These are phyloP conservation scores for Todiramphus saurophagus DNA, from an alignment of 2,113 vertebrate genomes.

Conservation along the genomic window DNA sequence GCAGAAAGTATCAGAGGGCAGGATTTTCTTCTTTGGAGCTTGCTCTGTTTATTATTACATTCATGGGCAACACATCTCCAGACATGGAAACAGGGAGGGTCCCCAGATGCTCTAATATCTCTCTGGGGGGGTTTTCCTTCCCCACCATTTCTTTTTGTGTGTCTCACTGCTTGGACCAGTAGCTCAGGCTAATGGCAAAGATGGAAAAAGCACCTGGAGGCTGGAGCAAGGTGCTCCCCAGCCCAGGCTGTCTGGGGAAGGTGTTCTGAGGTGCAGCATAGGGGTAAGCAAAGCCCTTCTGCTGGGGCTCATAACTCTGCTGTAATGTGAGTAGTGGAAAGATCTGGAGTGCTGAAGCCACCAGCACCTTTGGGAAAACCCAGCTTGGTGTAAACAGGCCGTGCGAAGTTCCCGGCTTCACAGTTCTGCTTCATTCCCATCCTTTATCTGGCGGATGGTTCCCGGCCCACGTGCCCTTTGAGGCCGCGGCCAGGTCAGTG, in stretches of 20 bases:
- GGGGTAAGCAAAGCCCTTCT: neutral
- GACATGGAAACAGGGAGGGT: neutral
- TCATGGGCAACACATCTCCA: rapidly evolving
- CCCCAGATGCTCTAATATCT: neutral
- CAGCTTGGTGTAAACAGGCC: neutral
- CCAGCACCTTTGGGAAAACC: neutral
- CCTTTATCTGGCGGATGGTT: neutral
- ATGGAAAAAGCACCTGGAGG: neutral
- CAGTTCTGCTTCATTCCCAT: neutral
- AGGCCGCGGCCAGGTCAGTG: neutral
- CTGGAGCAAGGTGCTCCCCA: neutral
- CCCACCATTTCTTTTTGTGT: too few relatives aligned
- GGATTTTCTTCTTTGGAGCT: neutral
- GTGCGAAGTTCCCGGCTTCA: neutral
- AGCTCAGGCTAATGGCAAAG: neutral
- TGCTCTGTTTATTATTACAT: neutral
- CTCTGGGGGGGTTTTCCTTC: neutral
- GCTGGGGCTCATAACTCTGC: neutral
- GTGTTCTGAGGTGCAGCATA: neutral
- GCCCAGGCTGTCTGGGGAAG: neutral
- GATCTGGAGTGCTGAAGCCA: neutral
- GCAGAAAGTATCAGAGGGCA: neutral
- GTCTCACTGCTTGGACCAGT: neutral
- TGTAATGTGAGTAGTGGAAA: neutral
- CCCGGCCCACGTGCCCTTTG: neutral